A percentile compares a stretch with the other conserved stretches of the same genome.
phyloP scores from a whole-genome alignment of 2,888 invertebrate genomes.

The Aspidiotus rigidus region DNA sequence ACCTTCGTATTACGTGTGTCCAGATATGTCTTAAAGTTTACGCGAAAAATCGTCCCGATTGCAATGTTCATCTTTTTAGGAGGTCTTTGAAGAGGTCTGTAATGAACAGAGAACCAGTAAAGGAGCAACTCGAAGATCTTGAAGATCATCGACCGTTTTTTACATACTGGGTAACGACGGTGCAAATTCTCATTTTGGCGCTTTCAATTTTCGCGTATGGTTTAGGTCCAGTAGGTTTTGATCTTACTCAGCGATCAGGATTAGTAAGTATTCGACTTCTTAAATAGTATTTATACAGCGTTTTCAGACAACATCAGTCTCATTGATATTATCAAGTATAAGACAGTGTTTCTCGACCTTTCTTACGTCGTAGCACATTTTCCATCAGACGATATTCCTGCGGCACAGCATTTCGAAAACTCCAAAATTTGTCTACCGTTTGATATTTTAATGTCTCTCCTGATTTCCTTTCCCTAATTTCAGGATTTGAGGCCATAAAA shows the following conservation, averaged over 20 bases:
- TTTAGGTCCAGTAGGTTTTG: constrained; percentile 85
- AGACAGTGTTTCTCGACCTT: no score
- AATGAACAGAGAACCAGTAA: constrained; percentile 56
- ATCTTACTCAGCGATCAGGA: constrained; percentile 71
- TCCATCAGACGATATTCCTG: no score
- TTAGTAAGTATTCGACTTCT: constrained; percentile 45
- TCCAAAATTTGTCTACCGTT: no score
- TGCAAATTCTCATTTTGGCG: constrained; percentile 83
- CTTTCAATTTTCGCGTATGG: constrained; percentile 89
- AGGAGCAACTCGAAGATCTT: constrained; percentile 74
- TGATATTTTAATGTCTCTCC: no score
- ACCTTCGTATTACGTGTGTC: not conserved
- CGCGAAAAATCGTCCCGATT: no score
- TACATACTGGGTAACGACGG: constrained; percentile 97
- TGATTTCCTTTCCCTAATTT: no score
- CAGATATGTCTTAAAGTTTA: not conserved
- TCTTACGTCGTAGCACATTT: no score
- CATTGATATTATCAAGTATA: no score
- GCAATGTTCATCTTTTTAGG: constrained; percentile 43
- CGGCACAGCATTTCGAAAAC: no score
- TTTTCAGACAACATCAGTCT: no score
- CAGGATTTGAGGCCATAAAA: no score
- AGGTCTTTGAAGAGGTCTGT: constrained; percentile 61
- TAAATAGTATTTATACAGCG: no score
- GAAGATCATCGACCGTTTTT: constrained; percentile 95